Percentiles rank a stretch among this genome's conserved stretches.
These are phyloP conservation scores for Brachionus sp. DNA, from an alignment of 1,140 invertebrate species.

Conservation along the genomic window DNA sequence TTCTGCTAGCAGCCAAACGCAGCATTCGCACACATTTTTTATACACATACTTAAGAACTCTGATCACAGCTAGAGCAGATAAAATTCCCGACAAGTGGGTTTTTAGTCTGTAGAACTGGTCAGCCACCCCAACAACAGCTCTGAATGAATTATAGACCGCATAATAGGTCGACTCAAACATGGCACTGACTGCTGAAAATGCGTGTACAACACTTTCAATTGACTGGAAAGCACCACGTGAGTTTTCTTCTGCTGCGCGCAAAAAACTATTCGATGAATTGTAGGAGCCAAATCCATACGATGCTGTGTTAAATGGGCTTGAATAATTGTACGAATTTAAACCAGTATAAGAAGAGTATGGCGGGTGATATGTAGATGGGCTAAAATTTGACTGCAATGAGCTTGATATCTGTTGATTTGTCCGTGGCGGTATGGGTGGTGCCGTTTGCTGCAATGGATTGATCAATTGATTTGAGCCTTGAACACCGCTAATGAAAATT, in stretches of 20 bases:
- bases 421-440: constrained; percentile 5
- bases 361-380: not conserved
- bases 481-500: not conserved
- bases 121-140: constrained; percentile 87
- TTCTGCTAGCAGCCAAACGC: constrained; percentile 47
- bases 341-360: not conserved
- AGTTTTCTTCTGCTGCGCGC: constrained; percentile 81
- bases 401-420: not conserved
- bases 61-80: constrained; percentile 75
- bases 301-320: not conserved
- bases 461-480: not conserved
- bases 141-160: constrained; percentile 89
- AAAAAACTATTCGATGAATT: constrained; percentile 66
- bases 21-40: constrained; percentile 69
- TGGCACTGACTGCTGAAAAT: constrained; percentile 86
- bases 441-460: constrained; percentile 26
- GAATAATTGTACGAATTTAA: constrained; percentile 30
- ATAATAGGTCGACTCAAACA: constrained; percentile 91
- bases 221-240: constrained; percentile 83
- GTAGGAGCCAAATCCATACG: not conserved
- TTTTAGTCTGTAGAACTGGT: constrained; percentile 80
- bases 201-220: constrained; percentile 86
- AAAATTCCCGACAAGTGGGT: constrained; percentile 77
- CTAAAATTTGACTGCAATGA: not conserved
- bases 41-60: constrained; percentile 74